Evolutionary conservation across 2,888 invertebrate species (phyloP).

Genomic region (Hetaerina titia): DNA sequence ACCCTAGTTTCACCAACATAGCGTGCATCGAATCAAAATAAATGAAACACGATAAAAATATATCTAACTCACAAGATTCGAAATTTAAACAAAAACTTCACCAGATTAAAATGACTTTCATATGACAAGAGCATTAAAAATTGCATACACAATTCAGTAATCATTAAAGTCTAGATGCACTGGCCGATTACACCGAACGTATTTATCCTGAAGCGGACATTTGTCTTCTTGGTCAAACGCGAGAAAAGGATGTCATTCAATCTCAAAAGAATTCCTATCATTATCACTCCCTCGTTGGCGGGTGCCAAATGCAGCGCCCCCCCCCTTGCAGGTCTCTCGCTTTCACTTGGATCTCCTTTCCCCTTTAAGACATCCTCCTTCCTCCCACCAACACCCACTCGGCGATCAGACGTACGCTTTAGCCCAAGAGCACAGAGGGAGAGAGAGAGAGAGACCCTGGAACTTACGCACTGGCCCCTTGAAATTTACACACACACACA

Average conservation of each 20-base stretch:
- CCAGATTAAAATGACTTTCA: too few relatives aligned
- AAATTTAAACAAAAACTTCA: too few relatives aligned
- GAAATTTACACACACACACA: neutral
- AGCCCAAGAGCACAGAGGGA: neutral
- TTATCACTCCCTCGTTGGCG: neutral
- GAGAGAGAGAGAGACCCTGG: neutral
- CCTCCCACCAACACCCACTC: neutral
- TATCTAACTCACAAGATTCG: too few relatives aligned
- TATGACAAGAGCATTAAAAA: too few relatives aligned
- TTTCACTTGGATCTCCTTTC: neutral
- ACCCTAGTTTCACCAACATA: too few relatives aligned
- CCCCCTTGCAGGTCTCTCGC: neutral
- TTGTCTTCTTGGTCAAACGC: neutral
- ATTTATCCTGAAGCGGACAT: too few relatives aligned
- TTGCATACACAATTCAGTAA: too few relatives aligned
- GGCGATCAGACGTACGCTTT: constrained; percentile 26
- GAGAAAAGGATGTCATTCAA: neutral
- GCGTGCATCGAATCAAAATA: too few relatives aligned
- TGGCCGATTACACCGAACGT: too few relatives aligned
- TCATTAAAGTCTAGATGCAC: too few relatives aligned
- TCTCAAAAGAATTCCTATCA: neutral
- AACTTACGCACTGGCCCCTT: neutral
- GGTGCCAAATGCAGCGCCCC: neutral
- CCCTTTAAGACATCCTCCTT: neutral
- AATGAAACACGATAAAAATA: too few relatives aligned